phyloP scores from a whole-genome alignment of 1,140 invertebrate species.

The Varroa destructor region DNA sequence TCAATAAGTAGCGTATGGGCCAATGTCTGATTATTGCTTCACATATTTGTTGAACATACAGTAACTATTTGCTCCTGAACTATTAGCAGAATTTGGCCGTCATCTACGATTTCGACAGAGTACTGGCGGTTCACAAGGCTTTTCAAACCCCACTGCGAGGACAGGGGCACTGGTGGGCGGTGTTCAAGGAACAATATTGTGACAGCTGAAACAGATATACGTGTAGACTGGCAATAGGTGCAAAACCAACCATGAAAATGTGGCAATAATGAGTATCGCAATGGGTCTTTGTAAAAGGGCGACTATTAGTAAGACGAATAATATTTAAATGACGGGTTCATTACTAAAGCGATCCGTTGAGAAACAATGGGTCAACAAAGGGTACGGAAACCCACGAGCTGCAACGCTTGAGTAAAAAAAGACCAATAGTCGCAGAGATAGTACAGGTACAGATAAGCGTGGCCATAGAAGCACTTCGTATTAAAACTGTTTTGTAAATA shows the following conservation, averaged over 20 bases:
- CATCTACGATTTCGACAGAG: neutral
- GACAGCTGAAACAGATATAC: neutral
- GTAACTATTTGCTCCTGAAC: too few relatives aligned
- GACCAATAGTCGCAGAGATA: too few relatives aligned
- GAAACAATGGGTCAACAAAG: too few relatives aligned
- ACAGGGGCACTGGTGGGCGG: neutral
- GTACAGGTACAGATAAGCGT: too few relatives aligned
- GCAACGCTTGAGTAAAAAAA: neutral
- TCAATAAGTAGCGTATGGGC: too few relatives aligned
- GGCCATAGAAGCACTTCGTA: too few relatives aligned
- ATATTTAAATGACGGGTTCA: neutral
- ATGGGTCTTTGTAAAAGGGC: neutral
- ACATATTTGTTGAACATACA: too few relatives aligned
- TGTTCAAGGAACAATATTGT: too few relatives aligned
- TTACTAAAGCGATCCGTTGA: neutral
- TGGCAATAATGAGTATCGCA: neutral
- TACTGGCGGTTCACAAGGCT: neutral
- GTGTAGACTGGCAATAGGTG: slow-evolving; percentile 28
- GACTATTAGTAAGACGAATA: neutral
- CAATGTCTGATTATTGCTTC: too few relatives aligned
- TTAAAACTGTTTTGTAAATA: too few relatives aligned
- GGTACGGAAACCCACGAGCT: neutral
- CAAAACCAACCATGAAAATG: neutral
- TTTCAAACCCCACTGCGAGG: neutral
- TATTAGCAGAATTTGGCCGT: too few relatives aligned